Conservation (phyloP, 2,888 invertebrate genomes). For the Vannuccia rotundouncinata region DNA sequence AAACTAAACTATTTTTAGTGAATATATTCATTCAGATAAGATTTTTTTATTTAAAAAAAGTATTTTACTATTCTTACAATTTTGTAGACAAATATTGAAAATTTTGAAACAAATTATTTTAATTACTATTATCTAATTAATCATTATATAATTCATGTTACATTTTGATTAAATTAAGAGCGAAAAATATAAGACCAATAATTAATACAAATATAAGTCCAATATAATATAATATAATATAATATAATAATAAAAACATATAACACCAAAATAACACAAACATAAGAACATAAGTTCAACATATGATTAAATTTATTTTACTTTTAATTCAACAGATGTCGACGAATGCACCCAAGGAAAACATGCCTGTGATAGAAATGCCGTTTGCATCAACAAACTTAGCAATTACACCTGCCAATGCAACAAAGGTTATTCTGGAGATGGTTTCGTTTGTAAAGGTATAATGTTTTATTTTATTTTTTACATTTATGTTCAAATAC, state of each 20-base stretch:
- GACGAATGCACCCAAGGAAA: constrained; percentile 32
- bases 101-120: neutral
- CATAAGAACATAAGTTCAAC: too few relatives aligned
- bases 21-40: too few relatives aligned
- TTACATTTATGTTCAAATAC: neutral
- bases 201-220: neutral
- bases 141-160: neutral
- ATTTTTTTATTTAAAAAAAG: too few relatives aligned
- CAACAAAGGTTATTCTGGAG: neutral
- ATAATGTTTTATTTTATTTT: neutral
- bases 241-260: neutral
- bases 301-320: neutral
- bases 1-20: neutral
- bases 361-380: constrained; percentile 14
- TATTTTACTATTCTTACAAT: too few relatives aligned
- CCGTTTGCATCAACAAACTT: neutral
- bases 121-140: neutral
- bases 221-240: neutral
- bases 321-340: neutral
- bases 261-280: too few relatives aligned
- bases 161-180: neutral
- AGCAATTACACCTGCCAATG: constrained; percentile 24
- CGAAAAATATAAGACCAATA: neutral
- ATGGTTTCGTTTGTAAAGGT: constrained; percentile 29
- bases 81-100: too few relatives aligned